phyloP scores from a whole-genome alignment of 1,140 invertebrate genomes.

The Pseudomyrmex gracilis region DNA sequence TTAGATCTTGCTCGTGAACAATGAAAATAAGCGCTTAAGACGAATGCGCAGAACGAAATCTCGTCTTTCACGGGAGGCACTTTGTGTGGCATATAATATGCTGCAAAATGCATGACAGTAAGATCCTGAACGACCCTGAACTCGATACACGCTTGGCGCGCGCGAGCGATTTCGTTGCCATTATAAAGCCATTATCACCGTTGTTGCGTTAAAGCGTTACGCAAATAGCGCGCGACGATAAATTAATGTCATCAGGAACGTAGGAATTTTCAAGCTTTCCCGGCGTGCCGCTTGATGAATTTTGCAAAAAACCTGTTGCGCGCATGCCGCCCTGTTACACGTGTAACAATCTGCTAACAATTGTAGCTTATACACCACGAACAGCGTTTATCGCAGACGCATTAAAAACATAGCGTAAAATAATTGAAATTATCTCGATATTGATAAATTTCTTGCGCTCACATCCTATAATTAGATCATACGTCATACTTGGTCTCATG shows the following conservation, averaged over 20 bases:
- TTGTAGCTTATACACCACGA: constrained; percentile 22
- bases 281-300: constrained; percentile 10
- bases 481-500: not conserved
- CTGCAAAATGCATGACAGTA: constrained; percentile 34
- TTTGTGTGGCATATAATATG: not conserved
- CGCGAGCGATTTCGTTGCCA: constrained; percentile 61
- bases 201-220: constrained; percentile 62
- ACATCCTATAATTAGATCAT: not conserved
- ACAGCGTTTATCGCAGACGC: not conserved
- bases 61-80: not conserved
- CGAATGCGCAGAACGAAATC: constrained; percentile 6
- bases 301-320: constrained; percentile 73
- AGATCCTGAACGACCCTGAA: constrained; percentile 62
- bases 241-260: constrained; percentile 71
- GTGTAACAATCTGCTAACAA: constrained; percentile 72
- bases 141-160: constrained; percentile 57
- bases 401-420: constrained; percentile 40
- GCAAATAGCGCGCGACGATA: constrained; percentile 64
- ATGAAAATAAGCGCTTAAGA: not conserved
- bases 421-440: constrained; percentile 6
- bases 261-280: constrained; percentile 62
- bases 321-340: constrained; percentile 68
- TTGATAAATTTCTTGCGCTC: not conserved
- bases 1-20: not conserved
- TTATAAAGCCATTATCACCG: constrained; percentile 62